These are phyloP conservation scores for Leucoraja erinaceus DNA, from an alignment of 2,113 vertebrate species.

Conservation along the genomic window DNA sequence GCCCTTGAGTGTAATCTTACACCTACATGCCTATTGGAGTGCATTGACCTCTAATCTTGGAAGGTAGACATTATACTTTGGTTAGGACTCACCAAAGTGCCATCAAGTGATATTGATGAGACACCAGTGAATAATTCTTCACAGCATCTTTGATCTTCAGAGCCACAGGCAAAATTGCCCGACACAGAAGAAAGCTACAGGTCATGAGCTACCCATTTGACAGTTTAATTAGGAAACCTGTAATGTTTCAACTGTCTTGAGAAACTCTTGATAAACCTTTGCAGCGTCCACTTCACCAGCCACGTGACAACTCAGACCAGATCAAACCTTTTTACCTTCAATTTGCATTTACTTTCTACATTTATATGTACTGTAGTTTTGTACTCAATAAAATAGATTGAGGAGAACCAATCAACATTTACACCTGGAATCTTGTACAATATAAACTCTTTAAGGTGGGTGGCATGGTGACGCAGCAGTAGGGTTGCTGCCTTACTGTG, in stretches of 20 bases:
- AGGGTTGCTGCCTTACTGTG: too few relatives aligned
- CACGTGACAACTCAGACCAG: neutral
- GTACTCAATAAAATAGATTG: neutral
- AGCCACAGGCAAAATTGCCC: conserved; percentile 10
- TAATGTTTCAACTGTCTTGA: neutral
- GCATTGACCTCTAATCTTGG: neutral
- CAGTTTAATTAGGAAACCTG: neutral
- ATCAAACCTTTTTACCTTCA: neutral
- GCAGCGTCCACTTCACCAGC: neutral
- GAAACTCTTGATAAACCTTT: neutral
- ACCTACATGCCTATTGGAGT: neutral
- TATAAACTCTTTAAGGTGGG: neutral
- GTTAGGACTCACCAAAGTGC: neutral
- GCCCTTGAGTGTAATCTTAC: neutral
- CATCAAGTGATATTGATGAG: neutral
- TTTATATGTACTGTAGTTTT: neutral
- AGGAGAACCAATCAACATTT: neutral
- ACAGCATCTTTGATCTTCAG: conserved; percentile 7
- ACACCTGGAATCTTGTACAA: neutral
- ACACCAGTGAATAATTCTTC: neutral
- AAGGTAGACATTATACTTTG: neutral
- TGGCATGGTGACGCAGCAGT: too few relatives aligned
- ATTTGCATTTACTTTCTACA: neutral
- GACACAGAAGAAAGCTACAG: neutral
- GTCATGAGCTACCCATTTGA: neutral